Percentiles rank a stretch among this genome's conserved stretches.
These are phyloP conservation scores for Drosophila subsilvestris DNA, from an alignment of 2,888 invertebrate species.

Conservation along the genomic window DNA sequence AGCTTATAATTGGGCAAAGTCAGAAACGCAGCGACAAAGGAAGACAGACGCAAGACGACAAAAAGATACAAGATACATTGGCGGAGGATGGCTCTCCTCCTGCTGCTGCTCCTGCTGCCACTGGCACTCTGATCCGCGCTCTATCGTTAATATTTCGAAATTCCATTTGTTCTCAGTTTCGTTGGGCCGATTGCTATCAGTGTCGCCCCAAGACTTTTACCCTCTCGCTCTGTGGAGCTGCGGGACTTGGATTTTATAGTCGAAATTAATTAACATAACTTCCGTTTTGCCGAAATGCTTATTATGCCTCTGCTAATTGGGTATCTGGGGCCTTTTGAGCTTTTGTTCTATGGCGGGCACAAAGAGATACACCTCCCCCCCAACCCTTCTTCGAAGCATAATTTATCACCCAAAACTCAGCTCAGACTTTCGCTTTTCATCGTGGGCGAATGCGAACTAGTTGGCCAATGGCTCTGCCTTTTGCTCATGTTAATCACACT, in stretches of 20 bases:
- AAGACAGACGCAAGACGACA: slow-evolving; percentile 41
- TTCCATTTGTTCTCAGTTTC: slow-evolving; percentile 56
- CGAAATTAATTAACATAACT: slow-evolving; percentile 72
- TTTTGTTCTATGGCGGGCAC: slow-evolving; percentile 9
- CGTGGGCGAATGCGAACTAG: slow-evolving; percentile 19
- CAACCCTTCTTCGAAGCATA: slow-evolving; percentile 2
- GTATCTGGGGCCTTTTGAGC: slow-evolving; percentile 38
- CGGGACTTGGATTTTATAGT: slow-evolving; percentile 46
- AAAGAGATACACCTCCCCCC: neutral
- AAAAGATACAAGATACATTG: slow-evolving; percentile 67
- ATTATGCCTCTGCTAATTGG: slow-evolving; percentile 67
- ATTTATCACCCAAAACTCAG: slow-evolving; percentile 10
- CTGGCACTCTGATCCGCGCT: slow-evolving; percentile 43
- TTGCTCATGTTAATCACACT: slow-evolving; percentile 2
- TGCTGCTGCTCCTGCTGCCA: neutral
- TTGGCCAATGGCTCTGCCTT: slow-evolving; percentile 41
- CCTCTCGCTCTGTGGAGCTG: neutral
- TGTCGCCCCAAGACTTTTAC: slow-evolving; percentile 30
- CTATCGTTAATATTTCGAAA: slow-evolving; percentile 76
- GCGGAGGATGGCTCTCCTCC: slow-evolving; percentile 10
- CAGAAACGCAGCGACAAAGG: slow-evolving; percentile 36
- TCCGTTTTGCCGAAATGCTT: slow-evolving; percentile 64
- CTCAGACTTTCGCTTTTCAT: slow-evolving; percentile 54
- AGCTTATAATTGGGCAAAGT: slow-evolving; percentile 76
- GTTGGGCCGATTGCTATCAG: slow-evolving; percentile 58